Evolutionary conservation across 1,140 invertebrate genomes (phyloP), one percentile per base, ranked within the genome.

Genomic region (Penaeus chinensis): DNA sequence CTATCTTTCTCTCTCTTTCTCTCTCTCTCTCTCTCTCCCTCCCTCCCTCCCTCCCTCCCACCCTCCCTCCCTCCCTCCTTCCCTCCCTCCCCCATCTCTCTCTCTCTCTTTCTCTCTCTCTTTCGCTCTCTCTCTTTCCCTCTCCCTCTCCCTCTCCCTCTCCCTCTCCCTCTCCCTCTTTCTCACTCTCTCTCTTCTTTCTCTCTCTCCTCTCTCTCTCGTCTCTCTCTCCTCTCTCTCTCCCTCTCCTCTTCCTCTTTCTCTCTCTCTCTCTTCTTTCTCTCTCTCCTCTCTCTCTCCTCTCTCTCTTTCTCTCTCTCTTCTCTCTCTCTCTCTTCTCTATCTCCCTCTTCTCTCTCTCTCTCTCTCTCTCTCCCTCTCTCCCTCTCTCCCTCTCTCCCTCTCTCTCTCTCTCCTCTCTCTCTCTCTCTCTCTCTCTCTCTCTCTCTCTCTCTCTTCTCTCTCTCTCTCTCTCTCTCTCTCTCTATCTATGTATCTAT

Each of bases 271-370:
- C 82, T 13, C 27, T 16, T 60, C 77, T 60, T 79, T 54, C 42
- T 22, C 22, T 76, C 1, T 24, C 18, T 76, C 2, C 22, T 42
- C 42, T 47, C n/a, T 47, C 32, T 37, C 62, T 37, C 62, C 20
- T 42, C 47, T 65, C 54, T 42, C 54, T 37, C 69, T 63, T 63
- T 27, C 54, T 65, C 54, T 20, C 32, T 42, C 54, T 27, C 66
- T 42, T 63, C 61, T 82, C 81, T 65, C 63, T 63, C 62, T 42
- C 81, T 66, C 63, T 27, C 61, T 82, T 20, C 54, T 42, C 13
- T 19, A 19, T 19, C 60, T 65, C 37, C n/a, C 32, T 22, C 32
- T 27, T 54, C 79, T 81, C 3, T 81, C 60, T 32, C 1, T 32
- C 32, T 32, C 32, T 2, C 32, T 2, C 32, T 2, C 32, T 32